phyloP scores from a whole-genome alignment of 1,140 invertebrate genomes.

The Mya arenaria region DNA sequence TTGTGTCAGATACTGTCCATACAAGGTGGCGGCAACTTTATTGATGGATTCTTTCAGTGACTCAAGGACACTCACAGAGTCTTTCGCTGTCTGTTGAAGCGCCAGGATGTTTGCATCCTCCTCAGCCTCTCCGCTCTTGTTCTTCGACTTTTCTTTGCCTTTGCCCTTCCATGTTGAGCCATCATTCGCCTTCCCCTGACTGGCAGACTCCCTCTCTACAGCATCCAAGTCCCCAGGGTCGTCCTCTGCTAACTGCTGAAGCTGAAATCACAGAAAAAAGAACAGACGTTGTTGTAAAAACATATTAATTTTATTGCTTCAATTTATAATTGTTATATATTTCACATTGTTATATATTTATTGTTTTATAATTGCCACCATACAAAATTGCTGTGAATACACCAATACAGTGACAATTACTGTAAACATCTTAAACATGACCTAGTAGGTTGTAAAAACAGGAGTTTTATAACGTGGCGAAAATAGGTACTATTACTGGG shows the following conservation, averaged over 20 bases:
- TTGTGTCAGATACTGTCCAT: neutral
- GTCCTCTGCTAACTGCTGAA: constrained; percentile 5
- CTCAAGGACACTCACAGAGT: constrained; percentile 4
- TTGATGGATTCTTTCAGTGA: neutral
- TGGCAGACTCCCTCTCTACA: neutral
- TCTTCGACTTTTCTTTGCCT: constrained; percentile 11
- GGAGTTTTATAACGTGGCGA: too few species aligned
- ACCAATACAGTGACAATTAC: too few species aligned
- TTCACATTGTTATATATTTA: constrained; percentile 30
- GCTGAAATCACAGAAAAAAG: constrained; percentile 28
- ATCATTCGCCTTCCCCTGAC: constrained; percentile 15
- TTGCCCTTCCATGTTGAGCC: constrained; percentile 17
- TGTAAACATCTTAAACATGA: too few species aligned
- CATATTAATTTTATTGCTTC: neutral
- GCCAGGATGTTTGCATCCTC: constrained; percentile 19
- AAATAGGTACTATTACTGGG: too few species aligned
- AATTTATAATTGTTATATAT: constrained; percentile 27
- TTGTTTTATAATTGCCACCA: neutral
- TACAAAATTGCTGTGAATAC: too few species aligned
- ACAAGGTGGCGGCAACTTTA: neutral
- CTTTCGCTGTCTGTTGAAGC: constrained; percentile 16
- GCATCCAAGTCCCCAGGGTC: constrained; percentile 9
- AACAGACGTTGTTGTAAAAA: constrained; percentile 26
- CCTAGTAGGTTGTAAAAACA: too few species aligned
- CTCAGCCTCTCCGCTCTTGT: constrained; percentile 8